Evolutionary conservation across 2,888 invertebrate species (phyloP).

Genomic region (Boloria selene): DNA sequence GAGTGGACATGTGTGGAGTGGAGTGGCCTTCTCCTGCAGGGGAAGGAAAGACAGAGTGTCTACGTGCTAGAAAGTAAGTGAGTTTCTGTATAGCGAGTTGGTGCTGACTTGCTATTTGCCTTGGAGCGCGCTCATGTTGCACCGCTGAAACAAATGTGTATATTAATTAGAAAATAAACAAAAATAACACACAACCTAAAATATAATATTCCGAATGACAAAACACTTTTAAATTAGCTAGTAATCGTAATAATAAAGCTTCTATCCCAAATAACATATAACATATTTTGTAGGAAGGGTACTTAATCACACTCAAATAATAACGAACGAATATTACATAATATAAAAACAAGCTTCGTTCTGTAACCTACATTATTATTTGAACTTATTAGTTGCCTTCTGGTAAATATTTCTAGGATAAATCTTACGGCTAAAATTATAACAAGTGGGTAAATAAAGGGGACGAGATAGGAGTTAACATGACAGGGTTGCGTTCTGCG

Average conservation of each 20-base stretch:
- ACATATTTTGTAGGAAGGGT: too few relatives aligned
- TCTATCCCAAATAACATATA: too few relatives aligned
- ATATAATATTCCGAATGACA: background rate
- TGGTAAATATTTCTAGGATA: conserved; percentile 26
- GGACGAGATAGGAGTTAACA: conserved; percentile 20
- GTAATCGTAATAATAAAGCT: background rate
- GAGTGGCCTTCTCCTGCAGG: conserved; percentile 52
- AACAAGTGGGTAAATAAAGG: conserved; percentile 31
- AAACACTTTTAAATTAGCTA: background rate
- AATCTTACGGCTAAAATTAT: conserved; percentile 31
- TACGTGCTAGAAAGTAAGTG: conserved; percentile 71
- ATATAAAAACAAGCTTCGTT: too few relatives aligned
- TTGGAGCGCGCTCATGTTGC: conserved; percentile 94
- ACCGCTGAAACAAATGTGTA: conserved; percentile 84
- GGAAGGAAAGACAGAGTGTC: conserved; percentile 54
- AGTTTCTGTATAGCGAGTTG: conserved; percentile 75
- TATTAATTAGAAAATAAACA: background rate
- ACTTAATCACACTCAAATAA: too few relatives aligned
- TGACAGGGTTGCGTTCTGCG: conserved; percentile 24
- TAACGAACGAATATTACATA: too few relatives aligned
- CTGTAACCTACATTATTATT: too few relatives aligned
- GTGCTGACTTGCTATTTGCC: conserved; percentile 70
- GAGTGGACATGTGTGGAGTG: too few relatives aligned
- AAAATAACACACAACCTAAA: background rate
- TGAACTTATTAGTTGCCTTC: background rate